Evolutionary conservation across 2,797 vertebrate genomes (phyloP).

Genomic region (Enteromius treurensis): DNA sequence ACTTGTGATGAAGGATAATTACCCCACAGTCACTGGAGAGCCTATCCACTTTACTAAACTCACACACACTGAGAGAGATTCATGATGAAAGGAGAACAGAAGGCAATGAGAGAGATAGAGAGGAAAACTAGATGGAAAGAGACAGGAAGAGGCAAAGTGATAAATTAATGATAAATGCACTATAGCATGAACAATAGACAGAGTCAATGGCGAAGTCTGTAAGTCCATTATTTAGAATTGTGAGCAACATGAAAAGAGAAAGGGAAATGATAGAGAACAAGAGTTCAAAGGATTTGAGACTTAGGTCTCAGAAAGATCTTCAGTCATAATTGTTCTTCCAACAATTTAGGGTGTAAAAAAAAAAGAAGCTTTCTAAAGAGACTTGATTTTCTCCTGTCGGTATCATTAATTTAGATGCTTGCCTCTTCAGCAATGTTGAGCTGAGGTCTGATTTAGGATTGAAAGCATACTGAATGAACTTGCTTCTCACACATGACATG

Average conservation of each 20-base stretch:
- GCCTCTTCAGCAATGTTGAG: background rate
- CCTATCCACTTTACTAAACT: slow-evolving; percentile 27
- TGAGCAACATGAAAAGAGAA: slow-evolving; percentile 2
- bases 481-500: background rate
- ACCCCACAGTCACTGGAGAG: slow-evolving; percentile 40
- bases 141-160: slow-evolving; percentile 3
- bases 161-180: slow-evolving; percentile 32
- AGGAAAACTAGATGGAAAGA: slow-evolving; percentile 17
- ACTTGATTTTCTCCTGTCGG: background rate
- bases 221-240: slow-evolving; percentile 26
- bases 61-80: background rate
- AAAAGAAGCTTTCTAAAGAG: background rate
- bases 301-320: background rate
- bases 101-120: slow-evolving; percentile 17
- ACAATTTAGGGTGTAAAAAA: background rate
- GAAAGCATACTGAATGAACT: slow-evolving; percentile 11
- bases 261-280: background rate
- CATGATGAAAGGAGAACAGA: slow-evolving; percentile 25
- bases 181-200: slow-evolving; percentile 4
- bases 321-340: slow-evolving; percentile 9
- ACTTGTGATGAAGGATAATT: slow-evolving; percentile 52
- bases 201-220: slow-evolving; percentile 14
- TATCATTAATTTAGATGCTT: background rate
- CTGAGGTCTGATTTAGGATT: background rate
- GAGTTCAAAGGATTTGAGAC: background rate